Conservation (phyloP, 2,797 vertebrate species). For the Chloroceryle inda region DNA sequence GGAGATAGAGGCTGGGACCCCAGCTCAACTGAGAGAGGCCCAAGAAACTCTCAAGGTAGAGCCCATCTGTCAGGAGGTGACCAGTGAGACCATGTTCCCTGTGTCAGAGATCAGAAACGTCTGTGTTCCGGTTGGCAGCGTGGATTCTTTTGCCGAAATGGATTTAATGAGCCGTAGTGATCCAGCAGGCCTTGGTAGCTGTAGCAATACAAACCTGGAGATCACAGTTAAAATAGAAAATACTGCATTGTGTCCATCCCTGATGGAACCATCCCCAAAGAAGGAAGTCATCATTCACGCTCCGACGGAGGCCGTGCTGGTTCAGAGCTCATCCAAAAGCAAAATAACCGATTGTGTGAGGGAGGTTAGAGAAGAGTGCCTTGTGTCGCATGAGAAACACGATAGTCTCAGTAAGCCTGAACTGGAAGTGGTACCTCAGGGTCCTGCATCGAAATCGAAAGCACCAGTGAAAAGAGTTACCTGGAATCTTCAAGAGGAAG, state of each 20-base stretch:
- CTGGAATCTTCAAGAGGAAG: constrained; percentile 95
- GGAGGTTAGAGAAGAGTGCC: constrained; percentile 47
- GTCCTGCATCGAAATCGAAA: constrained; percentile 82
- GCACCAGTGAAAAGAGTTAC: constrained; percentile 93
- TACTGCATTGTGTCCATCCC: not conserved
- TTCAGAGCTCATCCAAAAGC: constrained; percentile 3
- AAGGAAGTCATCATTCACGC: not conserved
- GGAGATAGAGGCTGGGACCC: not conserved
- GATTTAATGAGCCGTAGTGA: not conserved
- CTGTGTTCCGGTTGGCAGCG: constrained; percentile 32
- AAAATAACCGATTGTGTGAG: not conserved
- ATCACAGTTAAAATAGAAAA: constrained; percentile 68
- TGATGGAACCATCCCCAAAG: constrained; percentile 3
- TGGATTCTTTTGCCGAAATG: constrained; percentile 66
- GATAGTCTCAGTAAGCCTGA: constrained; percentile 67
- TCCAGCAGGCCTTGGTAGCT: not conserved
- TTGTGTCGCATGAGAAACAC: not conserved
- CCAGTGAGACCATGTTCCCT: constrained; percentile 12
- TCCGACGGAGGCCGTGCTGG: not conserved
- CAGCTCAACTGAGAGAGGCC: constrained; percentile 23
- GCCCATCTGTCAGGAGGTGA: constrained; percentile 49
- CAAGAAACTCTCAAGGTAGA: constrained; percentile 61
- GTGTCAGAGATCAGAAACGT: constrained; percentile 59
- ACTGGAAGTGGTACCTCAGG: constrained; percentile 51
- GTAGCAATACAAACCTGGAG: constrained; percentile 32